Percentiles rank a stretch among this genome's conserved stretches.
Conservation (phyloP, 2,888 invertebrate species). For the Nemurella pictetii region DNA sequence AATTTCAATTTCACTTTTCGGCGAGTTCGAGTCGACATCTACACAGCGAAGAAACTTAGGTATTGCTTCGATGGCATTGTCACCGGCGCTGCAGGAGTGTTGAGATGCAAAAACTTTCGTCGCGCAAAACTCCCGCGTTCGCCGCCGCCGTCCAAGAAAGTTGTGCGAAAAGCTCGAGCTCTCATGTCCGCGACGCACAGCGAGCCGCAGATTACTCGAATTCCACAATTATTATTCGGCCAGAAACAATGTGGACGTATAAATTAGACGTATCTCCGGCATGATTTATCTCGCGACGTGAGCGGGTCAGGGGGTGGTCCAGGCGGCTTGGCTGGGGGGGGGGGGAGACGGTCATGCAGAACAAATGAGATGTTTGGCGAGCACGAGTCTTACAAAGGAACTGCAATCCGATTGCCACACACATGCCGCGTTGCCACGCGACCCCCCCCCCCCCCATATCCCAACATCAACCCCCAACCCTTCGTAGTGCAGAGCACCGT, state of each 20-base stretch:
- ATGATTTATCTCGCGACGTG: neutral
- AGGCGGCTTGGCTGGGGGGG: neutral
- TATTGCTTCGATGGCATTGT: neutral
- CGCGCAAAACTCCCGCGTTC: neutral
- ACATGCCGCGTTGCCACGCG: neutral
- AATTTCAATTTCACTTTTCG: neutral
- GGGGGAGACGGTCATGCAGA: neutral
- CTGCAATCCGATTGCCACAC: neutral
- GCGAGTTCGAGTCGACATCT: neutral
- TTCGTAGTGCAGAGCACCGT: neutral
- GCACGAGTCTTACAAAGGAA: neutral
- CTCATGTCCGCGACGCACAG: too few species aligned
- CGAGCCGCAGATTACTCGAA: neutral
- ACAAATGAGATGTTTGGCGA: neutral
- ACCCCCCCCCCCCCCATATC: neutral
- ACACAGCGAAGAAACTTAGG: too few species aligned
- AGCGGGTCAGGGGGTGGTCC: neutral
- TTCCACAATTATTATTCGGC: neutral
- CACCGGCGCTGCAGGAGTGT: neutral
- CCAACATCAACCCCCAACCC: neutral
- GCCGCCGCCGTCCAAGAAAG: neutral
- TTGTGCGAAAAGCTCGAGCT: neutral
- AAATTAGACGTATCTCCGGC: neutral
- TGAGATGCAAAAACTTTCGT: neutral
- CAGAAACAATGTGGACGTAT: neutral